Conservation (phyloP, 2,797 vertebrate species). For the Carduelis carduelis region DNA sequence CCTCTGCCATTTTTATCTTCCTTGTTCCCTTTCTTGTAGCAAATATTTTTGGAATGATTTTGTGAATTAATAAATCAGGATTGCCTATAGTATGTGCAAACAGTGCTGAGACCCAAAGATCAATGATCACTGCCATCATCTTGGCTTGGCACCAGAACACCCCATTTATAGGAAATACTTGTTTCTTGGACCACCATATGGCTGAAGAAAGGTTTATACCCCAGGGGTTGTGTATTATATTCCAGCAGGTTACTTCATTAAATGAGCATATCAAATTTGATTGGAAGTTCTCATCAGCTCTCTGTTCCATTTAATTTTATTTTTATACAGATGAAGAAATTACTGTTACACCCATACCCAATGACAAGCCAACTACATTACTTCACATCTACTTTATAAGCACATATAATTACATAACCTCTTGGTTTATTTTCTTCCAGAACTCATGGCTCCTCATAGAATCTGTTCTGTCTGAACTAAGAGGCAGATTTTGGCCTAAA, state of each 20-base stretch:
- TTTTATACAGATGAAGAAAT: conserved; percentile 74
- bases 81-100: background rate
- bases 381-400: conserved; percentile 72
- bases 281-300: conserved; percentile 68
- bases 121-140: background rate
- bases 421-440: conserved; percentile 70
- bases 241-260: conserved; percentile 67
- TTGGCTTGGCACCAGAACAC: background rate
- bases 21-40: background rate
- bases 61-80: background rate
- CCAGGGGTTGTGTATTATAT: conserved; percentile 28
- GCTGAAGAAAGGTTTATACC: conserved; percentile 41
- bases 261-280: conserved; percentile 69
- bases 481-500: conserved; percentile 39
- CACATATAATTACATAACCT: conserved; percentile 72
- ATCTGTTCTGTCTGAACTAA: conserved; percentile 65
- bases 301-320: conserved; percentile 71
- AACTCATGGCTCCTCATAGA: conserved; percentile 55
- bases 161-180: conserved; percentile 31
- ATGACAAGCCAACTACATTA: conserved; percentile 74
- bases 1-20: background rate
- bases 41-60: background rate
- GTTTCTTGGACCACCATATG: conserved; percentile 42
- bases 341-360: conserved; percentile 73
- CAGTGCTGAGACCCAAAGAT: background rate